Evolutionary conservation across 2,888 invertebrate genomes (phyloP).

Genomic region (Drosophila barbarae): DNA sequence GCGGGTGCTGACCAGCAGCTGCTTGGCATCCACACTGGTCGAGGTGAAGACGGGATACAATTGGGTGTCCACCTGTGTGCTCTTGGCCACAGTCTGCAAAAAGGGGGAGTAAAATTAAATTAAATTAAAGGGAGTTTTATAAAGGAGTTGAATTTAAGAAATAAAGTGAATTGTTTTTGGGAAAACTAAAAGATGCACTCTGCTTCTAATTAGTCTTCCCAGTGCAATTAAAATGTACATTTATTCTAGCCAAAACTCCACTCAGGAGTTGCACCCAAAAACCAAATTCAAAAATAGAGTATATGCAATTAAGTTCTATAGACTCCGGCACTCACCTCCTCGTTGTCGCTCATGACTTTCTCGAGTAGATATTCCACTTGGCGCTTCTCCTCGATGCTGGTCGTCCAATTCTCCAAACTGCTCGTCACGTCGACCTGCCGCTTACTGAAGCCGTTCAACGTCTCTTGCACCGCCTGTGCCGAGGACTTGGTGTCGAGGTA

Average conservation of each 20-base stretch:
- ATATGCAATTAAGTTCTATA: not conserved
- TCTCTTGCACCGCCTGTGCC: slow-evolving; percentile 84
- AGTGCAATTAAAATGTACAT: not conserved
- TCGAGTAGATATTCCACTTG: slow-evolving; percentile 81
- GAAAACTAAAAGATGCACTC: not conserved
- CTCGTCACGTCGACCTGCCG: slow-evolving; percentile 84
- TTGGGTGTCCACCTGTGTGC: slow-evolving; percentile 85
- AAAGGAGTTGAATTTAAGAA: not conserved
- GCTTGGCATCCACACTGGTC: slow-evolving; percentile 82
- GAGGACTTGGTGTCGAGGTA: slow-evolving; percentile 86
- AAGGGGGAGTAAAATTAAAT: slow-evolving; percentile 15
- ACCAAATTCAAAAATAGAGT: not conserved
- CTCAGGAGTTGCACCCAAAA: not conserved
- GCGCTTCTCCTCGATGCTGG: slow-evolving; percentile 83
- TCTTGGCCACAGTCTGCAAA: slow-evolving; percentile 83
- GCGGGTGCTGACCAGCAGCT: slow-evolving; percentile 82
- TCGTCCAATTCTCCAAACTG: slow-evolving; percentile 87
- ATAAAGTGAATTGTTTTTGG: too few relatives aligned
- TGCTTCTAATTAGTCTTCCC: not conserved
- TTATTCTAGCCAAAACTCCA: not conserved
- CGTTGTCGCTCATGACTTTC: slow-evolving; percentile 83
- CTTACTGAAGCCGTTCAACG: slow-evolving; percentile 85
- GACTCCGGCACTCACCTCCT: slow-evolving; percentile 81
- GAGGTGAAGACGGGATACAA: slow-evolving; percentile 88
- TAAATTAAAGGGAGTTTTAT: not conserved